These are phyloP conservation scores for Aplocera efformata DNA, from an alignment of 2,888 invertebrate species.

Conservation along the genomic window DNA sequence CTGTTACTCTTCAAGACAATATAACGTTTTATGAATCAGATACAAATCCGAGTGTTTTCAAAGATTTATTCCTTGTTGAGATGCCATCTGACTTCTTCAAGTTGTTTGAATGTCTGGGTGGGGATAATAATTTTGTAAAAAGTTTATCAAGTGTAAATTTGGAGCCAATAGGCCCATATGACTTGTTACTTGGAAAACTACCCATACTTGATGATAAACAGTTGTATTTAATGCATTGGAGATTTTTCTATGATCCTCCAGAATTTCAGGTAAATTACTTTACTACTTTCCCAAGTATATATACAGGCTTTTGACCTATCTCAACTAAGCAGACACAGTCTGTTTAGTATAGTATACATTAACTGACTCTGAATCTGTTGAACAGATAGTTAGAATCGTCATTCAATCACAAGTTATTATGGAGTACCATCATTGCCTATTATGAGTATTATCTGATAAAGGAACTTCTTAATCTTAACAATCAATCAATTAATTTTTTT, in stretches of 20 bases:
- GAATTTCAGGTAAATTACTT: slow-evolving; percentile 87
- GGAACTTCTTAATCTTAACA: too few species aligned
- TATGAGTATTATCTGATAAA: too few species aligned
- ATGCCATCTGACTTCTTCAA: slow-evolving; percentile 95
- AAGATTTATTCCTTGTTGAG: slow-evolving; percentile 87
- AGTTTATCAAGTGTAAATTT: slow-evolving; percentile 85
- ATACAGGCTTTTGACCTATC: too few species aligned
- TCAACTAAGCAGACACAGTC: too few species aligned
- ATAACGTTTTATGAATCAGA: slow-evolving; percentile 63
- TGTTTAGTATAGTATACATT: too few species aligned
- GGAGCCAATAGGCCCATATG: slow-evolving; percentile 92
- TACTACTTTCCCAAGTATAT: background rate
- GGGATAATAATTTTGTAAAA: slow-evolving; percentile 76
- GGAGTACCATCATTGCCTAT: too few species aligned
- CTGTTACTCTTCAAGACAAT: slow-evolving; percentile 41
- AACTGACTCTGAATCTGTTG: too few species aligned
- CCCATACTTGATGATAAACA: slow-evolving; percentile 76
- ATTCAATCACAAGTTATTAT: too few species aligned
- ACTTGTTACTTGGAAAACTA: slow-evolving; percentile 86
- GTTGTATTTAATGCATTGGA: slow-evolving; percentile 90
- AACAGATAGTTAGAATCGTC: too few species aligned
- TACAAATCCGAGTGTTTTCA: slow-evolving; percentile 79
- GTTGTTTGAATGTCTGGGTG: slow-evolving; percentile 88
- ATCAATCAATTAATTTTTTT: too few species aligned
- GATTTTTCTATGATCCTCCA: slow-evolving; percentile 96